Evolutionary conservation across 2,113 vertebrate genomes (phyloP).

Genomic region (Oxygymnocypris stewartii): DNA sequence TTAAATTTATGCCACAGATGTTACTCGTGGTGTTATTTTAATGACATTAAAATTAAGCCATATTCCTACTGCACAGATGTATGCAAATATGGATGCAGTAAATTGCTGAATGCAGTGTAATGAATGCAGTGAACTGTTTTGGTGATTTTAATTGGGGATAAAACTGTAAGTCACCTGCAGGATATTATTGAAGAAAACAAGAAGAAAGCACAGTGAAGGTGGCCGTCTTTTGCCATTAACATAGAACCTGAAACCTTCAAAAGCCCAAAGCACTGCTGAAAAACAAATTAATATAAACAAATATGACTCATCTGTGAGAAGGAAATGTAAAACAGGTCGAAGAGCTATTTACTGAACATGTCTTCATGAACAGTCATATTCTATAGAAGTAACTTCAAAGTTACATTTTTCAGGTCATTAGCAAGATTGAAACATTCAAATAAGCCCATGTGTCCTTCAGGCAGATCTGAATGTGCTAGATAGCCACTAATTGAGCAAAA

Average conservation of each 20-base stretch:
- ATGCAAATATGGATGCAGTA: background rate
- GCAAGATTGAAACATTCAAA: conserved; percentile 23
- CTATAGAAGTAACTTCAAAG: conserved; percentile 6
- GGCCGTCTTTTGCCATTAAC: background rate
- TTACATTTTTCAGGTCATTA: background rate
- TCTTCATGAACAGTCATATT: background rate
- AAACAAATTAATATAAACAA: background rate
- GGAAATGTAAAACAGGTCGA: background rate
- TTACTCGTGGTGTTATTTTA: no score
- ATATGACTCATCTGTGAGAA: background rate
- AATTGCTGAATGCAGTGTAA: background rate
- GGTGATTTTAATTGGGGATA: conserved; percentile 38
- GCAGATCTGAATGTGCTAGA: conserved; percentile 20
- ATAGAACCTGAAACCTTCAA: background rate
- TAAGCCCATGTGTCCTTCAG: conserved; percentile 17
- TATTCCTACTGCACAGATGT: no score
- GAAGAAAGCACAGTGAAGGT: background rate
- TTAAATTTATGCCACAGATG: background rate
- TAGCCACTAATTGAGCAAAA: conserved; percentile 48
- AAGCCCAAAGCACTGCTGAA: background rate
- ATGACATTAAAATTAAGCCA: no score
- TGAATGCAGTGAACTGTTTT: no score
- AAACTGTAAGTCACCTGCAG: background rate
- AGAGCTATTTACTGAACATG: background rate
- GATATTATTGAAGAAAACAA: conserved; percentile 10